Evolutionary conservation across 2,888 invertebrate genomes (phyloP).

Genomic region (Andrena hattorfiana): DNA sequence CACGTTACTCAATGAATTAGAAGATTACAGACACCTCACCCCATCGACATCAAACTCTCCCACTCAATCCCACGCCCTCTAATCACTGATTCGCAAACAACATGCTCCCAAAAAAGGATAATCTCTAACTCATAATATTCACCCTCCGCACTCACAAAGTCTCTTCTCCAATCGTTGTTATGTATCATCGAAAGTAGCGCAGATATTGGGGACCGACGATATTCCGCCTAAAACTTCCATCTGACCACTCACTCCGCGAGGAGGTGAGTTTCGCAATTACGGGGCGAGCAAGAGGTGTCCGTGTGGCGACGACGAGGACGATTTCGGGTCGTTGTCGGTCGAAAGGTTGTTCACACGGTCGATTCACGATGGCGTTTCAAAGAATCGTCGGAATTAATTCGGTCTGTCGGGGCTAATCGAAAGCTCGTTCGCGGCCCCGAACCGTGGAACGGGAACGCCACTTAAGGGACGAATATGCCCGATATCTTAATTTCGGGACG

Average conservation of each 20-base stretch:
- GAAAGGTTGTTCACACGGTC: constrained; percentile 50
- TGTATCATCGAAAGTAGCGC: too few relatives aligned
- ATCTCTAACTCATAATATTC: too few relatives aligned
- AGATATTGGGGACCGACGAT: too few relatives aligned
- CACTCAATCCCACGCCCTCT: too few relatives aligned
- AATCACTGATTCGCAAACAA: too few relatives aligned
- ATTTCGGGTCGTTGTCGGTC: constrained; percentile 27
- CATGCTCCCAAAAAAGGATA: too few relatives aligned
- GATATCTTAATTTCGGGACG: constrained; percentile 68
- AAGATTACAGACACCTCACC: too few relatives aligned
- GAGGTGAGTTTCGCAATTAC: neutral
- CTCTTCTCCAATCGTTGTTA: too few relatives aligned
- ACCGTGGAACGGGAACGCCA: constrained; percentile 52
- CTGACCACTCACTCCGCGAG: neutral
- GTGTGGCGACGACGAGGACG: neutral
- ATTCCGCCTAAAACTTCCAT: neutral
- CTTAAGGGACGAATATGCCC: constrained; percentile 63
- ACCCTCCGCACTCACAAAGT: too few relatives aligned
- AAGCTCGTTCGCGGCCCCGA: constrained; percentile 41
- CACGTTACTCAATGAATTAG: too few relatives aligned
- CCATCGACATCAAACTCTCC: too few relatives aligned
- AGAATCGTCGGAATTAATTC: constrained; percentile 69
- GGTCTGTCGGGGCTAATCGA: constrained; percentile 60
- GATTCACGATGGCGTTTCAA: constrained; percentile 49
- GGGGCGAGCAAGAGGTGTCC: neutral